Evolutionary conservation across 2,113 vertebrate species (phyloP).

Genomic region (Ptyas mucosa): DNA sequence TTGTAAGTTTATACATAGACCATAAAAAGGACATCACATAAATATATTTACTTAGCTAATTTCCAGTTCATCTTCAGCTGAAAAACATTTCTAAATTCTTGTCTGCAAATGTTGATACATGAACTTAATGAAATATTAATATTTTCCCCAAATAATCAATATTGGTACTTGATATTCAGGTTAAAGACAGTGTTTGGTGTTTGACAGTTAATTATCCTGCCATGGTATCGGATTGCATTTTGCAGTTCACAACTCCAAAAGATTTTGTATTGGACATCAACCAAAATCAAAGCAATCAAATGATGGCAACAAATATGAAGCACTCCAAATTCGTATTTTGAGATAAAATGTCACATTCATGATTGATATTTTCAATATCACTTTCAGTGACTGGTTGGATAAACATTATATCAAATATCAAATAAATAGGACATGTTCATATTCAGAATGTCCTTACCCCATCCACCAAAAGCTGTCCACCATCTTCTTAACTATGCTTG

Average conservation of each 20-base stretch:
- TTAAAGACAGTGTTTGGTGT: neutral
- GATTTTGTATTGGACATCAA: neutral
- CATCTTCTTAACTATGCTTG: neutral
- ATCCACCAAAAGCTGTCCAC: neutral
- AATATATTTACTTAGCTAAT: neutral
- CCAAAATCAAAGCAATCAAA: neutral
- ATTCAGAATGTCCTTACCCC: neutral
- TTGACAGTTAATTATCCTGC: neutral
- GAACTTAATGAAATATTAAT: neutral
- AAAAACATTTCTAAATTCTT: neutral
- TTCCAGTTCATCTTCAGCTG: neutral
- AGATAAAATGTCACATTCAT: neutral
- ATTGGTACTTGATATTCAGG: neutral
- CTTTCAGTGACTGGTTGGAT: neutral
- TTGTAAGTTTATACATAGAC: neutral
- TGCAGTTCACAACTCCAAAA: neutral
- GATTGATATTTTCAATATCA: neutral
- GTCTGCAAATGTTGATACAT: neutral
- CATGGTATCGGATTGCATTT: neutral
- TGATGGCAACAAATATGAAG: neutral
- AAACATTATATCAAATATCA: neutral
- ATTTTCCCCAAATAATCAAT: neutral
- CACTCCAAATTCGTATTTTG: neutral
- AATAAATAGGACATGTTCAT: neutral
- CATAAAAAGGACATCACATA: neutral